These are phyloP conservation scores for Dicaeum eximium DNA, from an alignment of 2,113 vertebrate species.

Conservation along the genomic window DNA sequence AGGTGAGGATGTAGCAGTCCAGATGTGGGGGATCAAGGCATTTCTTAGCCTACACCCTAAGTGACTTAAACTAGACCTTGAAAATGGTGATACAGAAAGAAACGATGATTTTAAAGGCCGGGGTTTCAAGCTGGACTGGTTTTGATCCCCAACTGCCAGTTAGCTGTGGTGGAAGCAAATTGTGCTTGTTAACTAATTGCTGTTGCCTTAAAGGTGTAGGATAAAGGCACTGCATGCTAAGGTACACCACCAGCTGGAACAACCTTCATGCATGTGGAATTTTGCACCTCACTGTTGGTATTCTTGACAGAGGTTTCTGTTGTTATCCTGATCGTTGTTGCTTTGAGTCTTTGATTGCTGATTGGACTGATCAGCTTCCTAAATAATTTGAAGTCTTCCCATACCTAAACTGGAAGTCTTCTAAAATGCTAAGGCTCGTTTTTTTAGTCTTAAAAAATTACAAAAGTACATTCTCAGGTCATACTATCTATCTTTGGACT, in stretches of 20 bases:
- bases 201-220: background rate
- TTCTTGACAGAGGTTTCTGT: background rate
- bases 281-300: background rate
- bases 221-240: background rate
- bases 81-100: background rate
- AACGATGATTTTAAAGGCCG: background rate
- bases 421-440: background rate
- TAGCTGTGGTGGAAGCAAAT: background rate
- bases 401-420: background rate
- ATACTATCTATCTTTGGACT: background rate
- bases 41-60: background rate
- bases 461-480: background rate
- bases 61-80: background rate
- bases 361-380: background rate
- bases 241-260: background rate
- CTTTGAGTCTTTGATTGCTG: background rate
- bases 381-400: background rate
- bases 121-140: background rate
- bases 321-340: fast-evolving
- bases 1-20: background rate
- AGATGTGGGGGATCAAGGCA: background rate
- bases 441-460: background rate
- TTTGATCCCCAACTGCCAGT: background rate
- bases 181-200: background rate
- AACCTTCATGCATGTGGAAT: background rate